Percentiles rank a stretch among this genome's conserved stretches.
phyloP scores from a whole-genome alignment of 2,113 vertebrate genomes.

The Chunga burmeisteri region DNA sequence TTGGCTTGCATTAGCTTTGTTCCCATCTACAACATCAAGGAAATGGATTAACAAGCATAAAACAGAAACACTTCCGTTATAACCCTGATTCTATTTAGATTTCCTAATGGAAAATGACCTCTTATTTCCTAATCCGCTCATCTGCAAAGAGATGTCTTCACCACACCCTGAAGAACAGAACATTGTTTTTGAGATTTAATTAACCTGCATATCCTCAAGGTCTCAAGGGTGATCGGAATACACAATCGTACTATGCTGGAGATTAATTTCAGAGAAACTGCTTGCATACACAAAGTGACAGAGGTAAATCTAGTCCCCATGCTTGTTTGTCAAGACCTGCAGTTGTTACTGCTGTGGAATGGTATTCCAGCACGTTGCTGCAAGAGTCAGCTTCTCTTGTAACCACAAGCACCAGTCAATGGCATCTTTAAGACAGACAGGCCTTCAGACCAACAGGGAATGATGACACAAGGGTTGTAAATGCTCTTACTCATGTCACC shows the following conservation, averaged over 20 bases:
- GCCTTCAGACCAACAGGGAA: not conserved
- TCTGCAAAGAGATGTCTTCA: not conserved
- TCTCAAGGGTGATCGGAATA: not conserved
- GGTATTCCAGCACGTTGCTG: not conserved
- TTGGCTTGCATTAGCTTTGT: not conserved
- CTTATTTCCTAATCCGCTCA: not conserved
- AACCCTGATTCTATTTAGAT: not conserved
- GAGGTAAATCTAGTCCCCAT: not conserved
- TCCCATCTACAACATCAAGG: not conserved
- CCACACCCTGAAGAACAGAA: not conserved
- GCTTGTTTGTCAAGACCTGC: not conserved
- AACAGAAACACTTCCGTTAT: not conserved
- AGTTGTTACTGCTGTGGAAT: not conserved
- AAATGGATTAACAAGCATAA: not conserved
- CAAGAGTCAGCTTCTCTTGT: not conserved
- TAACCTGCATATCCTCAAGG: not conserved
- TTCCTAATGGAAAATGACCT: not conserved
- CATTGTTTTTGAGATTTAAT: not conserved
- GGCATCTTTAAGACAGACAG: not conserved
- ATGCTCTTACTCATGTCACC: not conserved
- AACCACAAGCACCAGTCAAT: fast-evolving
- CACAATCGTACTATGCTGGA: not conserved
- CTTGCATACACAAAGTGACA: not conserved
- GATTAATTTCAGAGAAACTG: not conserved
- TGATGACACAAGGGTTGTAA: not conserved